Base-by-base conservation (phyloP, 2,113 vertebrate genomes). In the Pithys albifrons region DNA sequence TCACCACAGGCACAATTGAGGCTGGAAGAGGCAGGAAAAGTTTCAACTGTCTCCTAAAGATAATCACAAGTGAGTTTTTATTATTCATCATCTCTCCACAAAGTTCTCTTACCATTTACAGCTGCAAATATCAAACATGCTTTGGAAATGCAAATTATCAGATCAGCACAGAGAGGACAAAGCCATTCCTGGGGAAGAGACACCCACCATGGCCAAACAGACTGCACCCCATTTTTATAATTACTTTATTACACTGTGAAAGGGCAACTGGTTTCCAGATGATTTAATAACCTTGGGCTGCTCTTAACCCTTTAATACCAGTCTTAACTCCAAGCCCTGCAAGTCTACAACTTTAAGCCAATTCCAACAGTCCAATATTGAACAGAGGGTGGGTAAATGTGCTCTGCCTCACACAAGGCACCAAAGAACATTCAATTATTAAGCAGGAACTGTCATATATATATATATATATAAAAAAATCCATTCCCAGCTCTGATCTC, bases 261-360 rank as follows among this genome's bases (percentile, higher is more conserved):
- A 94, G 93, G 92, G 87, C 77, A 94, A 97, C 96, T 96, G 94
- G 98, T 97, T 97, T 96, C 95, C 76, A 69, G 97, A 93, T 81
- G 89, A 94, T 92, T 98, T 98, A 98, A 98, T 97, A 98, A 98
- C 97, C 97, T 97, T 97, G 97, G 97, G 97, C 96, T 96, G 95
- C 97, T 97, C 97, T 97, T 96, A 97, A 96, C 97, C 97, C 97
- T 96, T 93, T 95, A 95, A 91, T 76, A 96, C 97, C 87, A 64
- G 91, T 76, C 93, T 82, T 51, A 87, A 95, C 94, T 91, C 70
- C 92, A 95, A 98, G 98, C 98, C 98, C 86, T 35, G 24, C 58
- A 24, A 35, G n/a, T 41, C 85, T 55, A 61, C 58, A 57, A 17
- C 70, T 81, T 64, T 19, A 54, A 94, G 64, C 10, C 64, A 81